Conservation (phyloP, 2,113 vertebrate genomes). For the Ophiodon elongatus region DNA sequence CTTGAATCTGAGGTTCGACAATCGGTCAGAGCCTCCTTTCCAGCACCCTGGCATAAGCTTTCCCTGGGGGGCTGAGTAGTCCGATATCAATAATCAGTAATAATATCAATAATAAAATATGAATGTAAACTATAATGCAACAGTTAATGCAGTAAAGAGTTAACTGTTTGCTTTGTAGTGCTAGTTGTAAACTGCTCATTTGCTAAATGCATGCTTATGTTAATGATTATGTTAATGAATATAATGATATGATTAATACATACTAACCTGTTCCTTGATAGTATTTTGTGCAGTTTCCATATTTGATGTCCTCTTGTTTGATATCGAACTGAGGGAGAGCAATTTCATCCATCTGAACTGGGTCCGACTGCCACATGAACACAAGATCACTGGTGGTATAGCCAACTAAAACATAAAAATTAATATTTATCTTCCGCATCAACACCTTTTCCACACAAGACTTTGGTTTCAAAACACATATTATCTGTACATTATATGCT, state of each 20-base stretch:
- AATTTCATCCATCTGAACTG: conserved; percentile 96
- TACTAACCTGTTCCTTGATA: conserved; percentile 94
- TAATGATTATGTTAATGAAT: too few species aligned
- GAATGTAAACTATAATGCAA: not conserved
- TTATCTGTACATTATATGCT: not conserved
- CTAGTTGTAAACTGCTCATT: not conserved
- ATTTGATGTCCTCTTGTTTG: conserved; percentile 95
- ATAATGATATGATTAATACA: not conserved
- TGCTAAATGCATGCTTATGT: not conserved
- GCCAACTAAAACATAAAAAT: conserved; percentile 86
- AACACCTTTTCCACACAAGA: not conserved
- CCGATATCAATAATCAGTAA: too few species aligned
- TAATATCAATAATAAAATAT: too few species aligned
- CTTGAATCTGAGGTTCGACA: too few species aligned
- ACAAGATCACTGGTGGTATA: conserved; percentile 96
- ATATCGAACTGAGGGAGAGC: conserved; percentile 97
- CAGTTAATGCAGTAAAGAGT: not conserved
- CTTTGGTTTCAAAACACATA: not conserved
- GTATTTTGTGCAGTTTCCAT: conserved; percentile 97
- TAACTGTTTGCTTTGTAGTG: not conserved
- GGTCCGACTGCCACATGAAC: conserved; percentile 98
- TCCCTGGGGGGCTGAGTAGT: too few species aligned
- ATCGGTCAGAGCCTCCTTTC: too few species aligned
- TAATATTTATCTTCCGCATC: conserved; percentile 74
- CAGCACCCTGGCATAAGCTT: too few species aligned